Percentiles rank a stretch among this genome's conserved stretches.
phyloP scores from a whole-genome alignment of 2,797 vertebrate species.

The Anguilla obscura region DNA sequence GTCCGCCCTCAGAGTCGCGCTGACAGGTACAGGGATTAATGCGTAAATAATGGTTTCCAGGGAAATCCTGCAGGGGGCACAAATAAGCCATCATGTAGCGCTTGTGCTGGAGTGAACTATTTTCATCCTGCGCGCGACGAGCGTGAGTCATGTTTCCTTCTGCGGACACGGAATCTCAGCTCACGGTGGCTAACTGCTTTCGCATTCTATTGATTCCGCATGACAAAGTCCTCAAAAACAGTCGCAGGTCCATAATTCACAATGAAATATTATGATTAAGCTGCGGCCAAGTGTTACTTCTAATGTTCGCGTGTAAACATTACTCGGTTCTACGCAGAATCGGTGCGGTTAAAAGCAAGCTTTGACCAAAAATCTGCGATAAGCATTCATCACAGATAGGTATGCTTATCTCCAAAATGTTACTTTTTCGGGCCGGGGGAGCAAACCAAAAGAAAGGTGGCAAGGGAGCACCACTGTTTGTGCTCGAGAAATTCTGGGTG shows the following conservation, averaged over 20 bases:
- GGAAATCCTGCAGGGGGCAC: constrained; percentile 46
- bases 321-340: not conserved
- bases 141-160: constrained; percentile 46
- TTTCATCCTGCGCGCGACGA: constrained; percentile 33
- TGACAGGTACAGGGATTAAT: constrained; percentile 30
- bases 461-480: not conserved
- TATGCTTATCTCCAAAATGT: not conserved
- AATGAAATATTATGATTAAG: not conserved
- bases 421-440: not conserved
- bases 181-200: constrained; percentile 48
- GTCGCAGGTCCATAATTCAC: constrained; percentile 25
- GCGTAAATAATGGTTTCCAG: constrained; percentile 27
- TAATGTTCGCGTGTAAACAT: not conserved
- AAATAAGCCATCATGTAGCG: constrained; percentile 37
- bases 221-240: constrained; percentile 44
- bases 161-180: constrained; percentile 45
- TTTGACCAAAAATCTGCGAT: not conserved
- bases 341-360: not conserved
- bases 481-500: not conserved
- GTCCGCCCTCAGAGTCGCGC: constrained; percentile 11
- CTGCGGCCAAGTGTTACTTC: not conserved
- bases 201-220: constrained; percentile 47
- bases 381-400: not conserved
- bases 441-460: not conserved
- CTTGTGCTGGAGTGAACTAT: constrained; percentile 13